A percentile compares a stretch with the other conserved stretches of the same genome.
phyloP scores from a whole-genome alignment of 1,140 invertebrate species.

The Semibalanus balanoides region DNA sequence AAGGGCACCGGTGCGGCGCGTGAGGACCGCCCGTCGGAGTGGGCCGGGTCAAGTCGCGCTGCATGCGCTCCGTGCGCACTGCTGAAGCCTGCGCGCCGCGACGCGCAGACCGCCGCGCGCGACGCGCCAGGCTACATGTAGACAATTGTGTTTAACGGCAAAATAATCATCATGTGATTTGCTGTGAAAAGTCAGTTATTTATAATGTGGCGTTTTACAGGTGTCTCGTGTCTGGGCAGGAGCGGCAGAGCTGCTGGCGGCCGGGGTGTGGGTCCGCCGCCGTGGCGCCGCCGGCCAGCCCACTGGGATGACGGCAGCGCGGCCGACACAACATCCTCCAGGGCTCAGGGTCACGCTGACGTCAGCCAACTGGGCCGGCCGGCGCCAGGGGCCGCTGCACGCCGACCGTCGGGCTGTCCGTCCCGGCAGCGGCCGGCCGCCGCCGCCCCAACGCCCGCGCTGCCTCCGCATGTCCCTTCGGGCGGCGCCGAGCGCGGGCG shows the following conservation, averaged over 20 bases:
- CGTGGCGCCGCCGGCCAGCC: too few relatives aligned
- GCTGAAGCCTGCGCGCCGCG: too few relatives aligned
- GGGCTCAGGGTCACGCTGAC: background rate
- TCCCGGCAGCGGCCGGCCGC: too few relatives aligned
- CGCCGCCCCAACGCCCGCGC: too few relatives aligned
- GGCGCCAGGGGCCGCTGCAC: too few relatives aligned
- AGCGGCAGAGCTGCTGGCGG: too few relatives aligned
- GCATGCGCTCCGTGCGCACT: too few relatives aligned
- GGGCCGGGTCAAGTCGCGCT: too few relatives aligned
- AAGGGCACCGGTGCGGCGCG: too few relatives aligned
- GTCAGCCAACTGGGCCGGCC: background rate
- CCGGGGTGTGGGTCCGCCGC: background rate
- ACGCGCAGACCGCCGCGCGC: too few relatives aligned
- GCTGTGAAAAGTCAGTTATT: background rate
- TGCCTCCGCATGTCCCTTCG: background rate
- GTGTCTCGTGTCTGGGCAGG: background rate
- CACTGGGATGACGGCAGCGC: background rate
- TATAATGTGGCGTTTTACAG: background rate
- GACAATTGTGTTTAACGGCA: background rate
- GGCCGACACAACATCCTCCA: background rate
- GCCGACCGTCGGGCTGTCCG: background rate
- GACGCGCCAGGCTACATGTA: background rate
- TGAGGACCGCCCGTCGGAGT: background rate
- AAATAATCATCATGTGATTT: slow-evolving; percentile 1
- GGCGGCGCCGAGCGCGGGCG: too few relatives aligned